These are phyloP conservation scores for Drosophila birchii DNA, from an alignment of 2,888 invertebrate species.

Conservation along the genomic window DNA sequence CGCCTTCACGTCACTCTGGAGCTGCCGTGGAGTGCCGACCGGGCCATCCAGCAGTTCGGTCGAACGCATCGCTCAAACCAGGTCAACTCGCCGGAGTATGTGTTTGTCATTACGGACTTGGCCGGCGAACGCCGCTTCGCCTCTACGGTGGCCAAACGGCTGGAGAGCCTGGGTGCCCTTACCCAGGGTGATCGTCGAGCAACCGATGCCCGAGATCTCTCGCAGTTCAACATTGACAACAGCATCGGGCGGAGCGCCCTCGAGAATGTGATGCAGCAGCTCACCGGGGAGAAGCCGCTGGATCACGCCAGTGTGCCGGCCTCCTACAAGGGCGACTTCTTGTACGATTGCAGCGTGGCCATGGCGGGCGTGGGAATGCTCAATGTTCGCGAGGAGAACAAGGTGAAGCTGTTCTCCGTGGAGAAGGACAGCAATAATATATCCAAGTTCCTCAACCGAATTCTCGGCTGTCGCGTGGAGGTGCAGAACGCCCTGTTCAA, in stretches of 20 bases:
- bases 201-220: conserved; percentile 97
- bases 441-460: conserved; percentile 98
- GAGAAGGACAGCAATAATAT: conserved; percentile 98
- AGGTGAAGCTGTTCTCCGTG: conserved; percentile 87
- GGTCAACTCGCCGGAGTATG: conserved; percentile 99
- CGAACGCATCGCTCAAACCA: conserved; percentile 98
- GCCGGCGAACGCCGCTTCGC: conserved; percentile 99
- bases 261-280: conserved; percentile 97
- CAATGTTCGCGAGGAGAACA: conserved; percentile 90
- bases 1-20: conserved; percentile 99
- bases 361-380: conserved; percentile 96
- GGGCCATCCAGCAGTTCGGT: conserved; percentile 99
- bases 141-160: conserved; percentile 97
- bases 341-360: conserved; percentile 95
- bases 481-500: conserved; percentile 98
- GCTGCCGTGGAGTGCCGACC: conserved; percentile 99
- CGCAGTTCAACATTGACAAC: conserved; percentile 99
- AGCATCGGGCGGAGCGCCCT: conserved; percentile 97
- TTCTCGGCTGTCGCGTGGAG: conserved; percentile 98
- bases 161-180: conserved; percentile 97
- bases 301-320: conserved; percentile 92
- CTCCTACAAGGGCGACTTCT: conserved; percentile 96
- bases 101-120: conserved; percentile 98
- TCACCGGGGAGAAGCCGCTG: conserved; percentile 93
- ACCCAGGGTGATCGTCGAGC: conserved; percentile 99